phyloP scores from a whole-genome alignment of 1,140 invertebrate species.

The Gerris buenoi region DNA sequence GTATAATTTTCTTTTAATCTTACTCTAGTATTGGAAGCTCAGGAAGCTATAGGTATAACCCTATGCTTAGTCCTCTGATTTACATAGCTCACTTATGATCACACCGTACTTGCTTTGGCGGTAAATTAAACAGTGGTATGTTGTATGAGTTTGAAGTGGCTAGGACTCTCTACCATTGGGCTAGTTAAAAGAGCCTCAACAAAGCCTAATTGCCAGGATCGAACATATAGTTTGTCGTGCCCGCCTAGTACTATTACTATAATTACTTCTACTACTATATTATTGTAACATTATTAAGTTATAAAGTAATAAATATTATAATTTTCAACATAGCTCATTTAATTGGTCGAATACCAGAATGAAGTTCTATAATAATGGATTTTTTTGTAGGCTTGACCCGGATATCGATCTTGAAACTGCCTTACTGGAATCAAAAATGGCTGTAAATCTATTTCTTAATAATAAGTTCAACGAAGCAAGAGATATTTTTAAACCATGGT shows the following conservation, averaged over 20 bases:
- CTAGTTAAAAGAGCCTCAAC: background rate
- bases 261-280: background rate
- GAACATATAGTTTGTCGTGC: too few relatives aligned
- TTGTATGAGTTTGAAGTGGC: background rate
- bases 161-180: background rate
- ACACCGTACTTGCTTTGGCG: background rate
- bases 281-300: background rate
- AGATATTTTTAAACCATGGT: slow-evolving; percentile 58
- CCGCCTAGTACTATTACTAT: background rate
- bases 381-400: background rate
- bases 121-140: background rate
- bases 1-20: too few relatives aligned
- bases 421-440: slow-evolving; percentile 19
- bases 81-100: background rate
- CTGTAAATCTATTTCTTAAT: slow-evolving; percentile 72
- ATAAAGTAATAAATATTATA: background rate
- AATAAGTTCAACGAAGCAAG: slow-evolving; percentile 72
- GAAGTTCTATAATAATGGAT: background rate
- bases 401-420: slow-evolving; percentile 20
- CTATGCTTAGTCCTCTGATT: background rate
- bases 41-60: too few relatives aligned
- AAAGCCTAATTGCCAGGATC: too few relatives aligned
- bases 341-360: too few relatives aligned
- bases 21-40: too few relatives aligned
- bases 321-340: too few relatives aligned